Evolutionary conservation across 1,140 invertebrate species (phyloP).

Genomic region (Drosophila ohnishii): DNA sequence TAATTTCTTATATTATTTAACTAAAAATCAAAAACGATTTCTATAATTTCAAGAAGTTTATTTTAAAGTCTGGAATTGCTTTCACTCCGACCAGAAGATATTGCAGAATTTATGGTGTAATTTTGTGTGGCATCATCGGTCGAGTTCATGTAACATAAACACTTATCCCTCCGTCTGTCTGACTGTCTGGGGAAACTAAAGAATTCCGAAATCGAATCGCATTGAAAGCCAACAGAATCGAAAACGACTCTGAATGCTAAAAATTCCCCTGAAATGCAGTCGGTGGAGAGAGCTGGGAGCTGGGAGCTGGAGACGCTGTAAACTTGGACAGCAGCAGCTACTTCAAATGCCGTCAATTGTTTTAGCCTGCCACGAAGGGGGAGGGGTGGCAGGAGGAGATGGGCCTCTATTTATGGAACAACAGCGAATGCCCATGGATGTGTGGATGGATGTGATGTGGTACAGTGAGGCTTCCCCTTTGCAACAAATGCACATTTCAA

Average conservation of each 20-base stretch:
- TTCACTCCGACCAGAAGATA: not conserved
- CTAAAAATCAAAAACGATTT: too few species aligned
- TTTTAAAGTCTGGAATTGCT: not conserved
- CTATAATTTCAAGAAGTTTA: not conserved
- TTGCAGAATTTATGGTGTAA: slow-evolving; percentile 9
- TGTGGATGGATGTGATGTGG: slow-evolving; percentile 14
- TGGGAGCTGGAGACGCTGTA: not conserved
- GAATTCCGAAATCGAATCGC: slow-evolving; percentile 33
- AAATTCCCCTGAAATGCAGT: slow-evolving; percentile 25
- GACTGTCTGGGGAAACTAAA: slow-evolving; percentile 7
- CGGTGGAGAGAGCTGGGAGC: not conserved
- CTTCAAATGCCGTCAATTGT: slow-evolving; percentile 76
- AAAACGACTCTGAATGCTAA: slow-evolving; percentile 19
- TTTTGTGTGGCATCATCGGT: not conserved
- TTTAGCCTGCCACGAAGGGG: slow-evolving; percentile 42
- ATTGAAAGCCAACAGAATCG: slow-evolving; percentile 15
- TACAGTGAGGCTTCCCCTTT: slow-evolving; percentile 7
- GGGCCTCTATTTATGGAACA: slow-evolving; percentile 75
- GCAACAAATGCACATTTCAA: too few species aligned
- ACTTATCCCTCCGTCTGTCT: not conserved
- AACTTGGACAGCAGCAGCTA: slow-evolving; percentile 46
- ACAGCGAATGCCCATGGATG: slow-evolving; percentile 33
- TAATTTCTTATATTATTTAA: not conserved
- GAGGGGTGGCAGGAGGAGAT: slow-evolving; percentile 3
- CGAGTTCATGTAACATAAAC: slow-evolving; percentile 24